phyloP scores from a whole-genome alignment of 1,140 invertebrate genomes.

The Cydia fagiglandana region DNA sequence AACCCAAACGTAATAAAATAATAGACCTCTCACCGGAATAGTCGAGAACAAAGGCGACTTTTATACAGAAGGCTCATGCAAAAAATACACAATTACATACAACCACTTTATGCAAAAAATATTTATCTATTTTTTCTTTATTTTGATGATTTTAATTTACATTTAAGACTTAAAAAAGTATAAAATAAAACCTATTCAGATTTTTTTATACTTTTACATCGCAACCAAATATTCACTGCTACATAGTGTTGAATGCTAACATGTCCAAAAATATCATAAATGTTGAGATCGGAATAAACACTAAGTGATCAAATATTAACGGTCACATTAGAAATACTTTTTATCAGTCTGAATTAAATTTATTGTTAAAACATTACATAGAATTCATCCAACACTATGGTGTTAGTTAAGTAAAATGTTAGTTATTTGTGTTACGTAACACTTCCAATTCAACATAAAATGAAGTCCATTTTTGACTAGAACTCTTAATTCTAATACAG shows the following conservation, averaged over 20 bases:
- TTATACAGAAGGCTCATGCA: not conserved
- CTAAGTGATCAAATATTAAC: not conserved
- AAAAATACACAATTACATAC: not conserved
- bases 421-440: not conserved
- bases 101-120: not conserved
- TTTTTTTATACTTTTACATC: slow-evolving; percentile 1
- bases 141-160: not conserved
- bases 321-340: not conserved
- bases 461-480: slow-evolving; percentile 76
- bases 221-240: not conserved
- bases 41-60: not conserved
- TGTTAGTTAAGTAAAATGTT: slow-evolving; percentile 6
- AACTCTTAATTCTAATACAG: slow-evolving; percentile 74
- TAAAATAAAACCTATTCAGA: not conserved
- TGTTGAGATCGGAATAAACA: slow-evolving; percentile 26
- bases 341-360: slow-evolving; percentile 26
- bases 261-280: not conserved
- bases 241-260: slow-evolving; percentile 11
- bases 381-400: slow-evolving; percentile 16
- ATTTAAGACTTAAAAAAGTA: not conserved
- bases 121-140: not conserved
- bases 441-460: slow-evolving; percentile 39
- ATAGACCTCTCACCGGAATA: not conserved
- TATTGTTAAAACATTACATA: not conserved
- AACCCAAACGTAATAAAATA: not conserved